Percentiles rank a stretch among this genome's conserved stretches.
Conservation (phyloP, 2,888 invertebrate genomes). For the Drosophila subsilvestris region DNA sequence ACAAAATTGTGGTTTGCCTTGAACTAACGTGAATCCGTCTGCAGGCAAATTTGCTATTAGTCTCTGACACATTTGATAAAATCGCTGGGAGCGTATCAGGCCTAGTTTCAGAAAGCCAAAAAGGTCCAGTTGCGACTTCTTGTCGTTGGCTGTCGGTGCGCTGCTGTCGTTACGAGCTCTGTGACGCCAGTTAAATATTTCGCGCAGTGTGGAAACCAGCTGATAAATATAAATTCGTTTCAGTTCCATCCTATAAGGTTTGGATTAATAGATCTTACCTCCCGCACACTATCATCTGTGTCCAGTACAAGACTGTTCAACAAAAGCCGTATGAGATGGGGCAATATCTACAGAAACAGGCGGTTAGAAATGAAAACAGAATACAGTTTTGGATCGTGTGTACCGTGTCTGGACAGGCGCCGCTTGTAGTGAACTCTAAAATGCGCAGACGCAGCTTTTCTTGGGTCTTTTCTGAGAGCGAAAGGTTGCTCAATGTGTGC, state of each 20-base stretch:
- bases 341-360: conserved; percentile 59
- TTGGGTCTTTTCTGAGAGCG: conserved; percentile 74
- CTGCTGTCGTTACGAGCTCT: conserved; percentile 6
- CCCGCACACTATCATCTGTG: conserved; percentile 73
- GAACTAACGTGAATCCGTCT: conserved; percentile 58
- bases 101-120: conserved; percentile 80
- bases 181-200: conserved; percentile 72
- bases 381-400: neutral
- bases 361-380: neutral
- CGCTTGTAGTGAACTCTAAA: conserved; percentile 77
- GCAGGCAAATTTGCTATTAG: conserved; percentile 63
- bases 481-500: conserved; percentile 80
- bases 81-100: conserved; percentile 80
- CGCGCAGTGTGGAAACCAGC: conserved; percentile 78
- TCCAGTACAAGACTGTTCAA: conserved; percentile 79
- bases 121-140: conserved; percentile 76
- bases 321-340: conserved; percentile 78
- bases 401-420: conserved; percentile 71
- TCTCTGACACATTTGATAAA: conserved; percentile 82
- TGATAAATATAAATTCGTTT: conserved; percentile 30
- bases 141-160: conserved; percentile 40
- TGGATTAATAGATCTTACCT: conserved; percentile 55
- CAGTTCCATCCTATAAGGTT: neutral
- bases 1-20: neutral
- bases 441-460: conserved; percentile 74